Conservation (phyloP, 2,888 invertebrate genomes). For the Megaustenia siamemsis region DNA sequence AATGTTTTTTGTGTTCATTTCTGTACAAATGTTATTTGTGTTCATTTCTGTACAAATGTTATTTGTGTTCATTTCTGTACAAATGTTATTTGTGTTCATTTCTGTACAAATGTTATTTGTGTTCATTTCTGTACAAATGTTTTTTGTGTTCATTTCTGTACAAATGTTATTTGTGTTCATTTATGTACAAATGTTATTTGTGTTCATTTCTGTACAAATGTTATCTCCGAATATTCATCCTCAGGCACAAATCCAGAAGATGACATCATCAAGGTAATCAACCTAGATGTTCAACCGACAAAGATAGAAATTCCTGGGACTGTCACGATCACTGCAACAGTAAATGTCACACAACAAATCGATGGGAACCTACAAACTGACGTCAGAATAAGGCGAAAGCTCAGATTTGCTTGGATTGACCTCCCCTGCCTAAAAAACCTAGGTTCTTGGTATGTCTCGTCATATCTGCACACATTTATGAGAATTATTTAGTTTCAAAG, state of each 20-base stretch:
- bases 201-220: too few relatives aligned
- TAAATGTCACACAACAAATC: background rate
- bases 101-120: too few relatives aligned
- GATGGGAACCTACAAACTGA: background rate
- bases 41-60: too few relatives aligned
- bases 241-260: background rate
- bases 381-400: background rate
- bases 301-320: background rate
- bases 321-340: background rate
- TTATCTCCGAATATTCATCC: background rate
- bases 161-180: too few relatives aligned
- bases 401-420: background rate
- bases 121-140: too few relatives aligned
- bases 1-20: too few relatives aligned
- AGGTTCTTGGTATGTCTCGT: background rate
- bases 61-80: too few relatives aligned
- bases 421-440: background rate
- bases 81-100: too few relatives aligned
- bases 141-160: too few relatives aligned
- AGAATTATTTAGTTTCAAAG: background rate
- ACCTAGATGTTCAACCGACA: background rate
- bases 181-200: too few relatives aligned
- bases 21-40: too few relatives aligned
- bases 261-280: background rate
- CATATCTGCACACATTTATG: background rate